Percentiles rank a stretch among this genome's conserved stretches.
Conservation (phyloP, 2,113 vertebrate genomes). For the Rhabdomys dilectus region DNA sequence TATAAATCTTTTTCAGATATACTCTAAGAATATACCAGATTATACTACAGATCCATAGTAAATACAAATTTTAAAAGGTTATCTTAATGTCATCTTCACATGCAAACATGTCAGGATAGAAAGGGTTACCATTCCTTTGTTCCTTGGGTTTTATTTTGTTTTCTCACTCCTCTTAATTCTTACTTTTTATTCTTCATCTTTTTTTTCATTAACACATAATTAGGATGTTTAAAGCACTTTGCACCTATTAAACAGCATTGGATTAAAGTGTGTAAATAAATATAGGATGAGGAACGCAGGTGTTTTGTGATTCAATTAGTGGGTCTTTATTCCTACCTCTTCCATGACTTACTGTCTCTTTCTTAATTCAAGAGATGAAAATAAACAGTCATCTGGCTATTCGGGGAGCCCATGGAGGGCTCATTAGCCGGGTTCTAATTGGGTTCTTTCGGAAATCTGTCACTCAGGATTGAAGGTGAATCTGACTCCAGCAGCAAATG, state of each 20-base stretch:
- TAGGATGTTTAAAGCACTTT: conserved; percentile 68
- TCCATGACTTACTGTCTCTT: conserved; percentile 55
- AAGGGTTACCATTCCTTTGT: conserved; percentile 11
- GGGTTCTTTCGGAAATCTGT: conserved; percentile 63
- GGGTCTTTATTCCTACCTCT: conserved; percentile 64
- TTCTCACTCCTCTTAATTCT: not conserved
- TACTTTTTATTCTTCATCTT: conserved; percentile 26
- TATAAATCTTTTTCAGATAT: conserved; percentile 42
- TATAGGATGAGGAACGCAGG: conserved; percentile 69
- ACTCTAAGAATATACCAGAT: not conserved
- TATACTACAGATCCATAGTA: not conserved
- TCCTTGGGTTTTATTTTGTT: not conserved
- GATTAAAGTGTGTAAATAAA: conserved; percentile 75
- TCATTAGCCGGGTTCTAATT: conserved; percentile 78
- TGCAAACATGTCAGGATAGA: not conserved
- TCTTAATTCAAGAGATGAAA: conserved; percentile 67
- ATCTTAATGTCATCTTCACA: not conserved
- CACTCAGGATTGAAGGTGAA: conserved; percentile 66
- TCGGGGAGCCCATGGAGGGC: conserved; percentile 57
- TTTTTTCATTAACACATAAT: conserved; percentile 59
- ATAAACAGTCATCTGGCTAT: conserved; percentile 68
- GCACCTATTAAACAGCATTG: conserved; percentile 52
- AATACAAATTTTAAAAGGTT: not conserved
- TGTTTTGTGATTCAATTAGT: conserved; percentile 75
- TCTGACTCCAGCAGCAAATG: not conserved